Evolutionary conservation across 2,113 vertebrate species (phyloP).

Genomic region (Tauraco erythrolophus): DNA sequence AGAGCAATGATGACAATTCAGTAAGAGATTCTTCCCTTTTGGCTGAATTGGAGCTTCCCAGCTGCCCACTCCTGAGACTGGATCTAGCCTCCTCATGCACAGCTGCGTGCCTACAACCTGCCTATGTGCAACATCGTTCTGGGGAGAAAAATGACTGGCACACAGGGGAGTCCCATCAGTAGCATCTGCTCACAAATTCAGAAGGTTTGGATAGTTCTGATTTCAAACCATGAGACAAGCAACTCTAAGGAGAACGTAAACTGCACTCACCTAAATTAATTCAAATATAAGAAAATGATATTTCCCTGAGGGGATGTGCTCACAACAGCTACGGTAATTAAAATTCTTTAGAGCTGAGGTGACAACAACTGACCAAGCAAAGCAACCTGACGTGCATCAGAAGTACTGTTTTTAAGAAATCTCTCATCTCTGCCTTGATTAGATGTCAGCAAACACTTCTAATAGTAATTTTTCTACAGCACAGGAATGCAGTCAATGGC

Average conservation of each 20-base stretch:
- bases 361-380: slow-evolving; percentile 57
- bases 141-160: slow-evolving; percentile 20
- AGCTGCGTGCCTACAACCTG: not conserved
- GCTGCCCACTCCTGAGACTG: not conserved
- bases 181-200: slow-evolving; percentile 31
- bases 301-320: slow-evolving; percentile 20
- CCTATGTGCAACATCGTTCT: not conserved
- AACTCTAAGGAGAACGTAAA: slow-evolving; percentile 11
- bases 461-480: slow-evolving; percentile 34
- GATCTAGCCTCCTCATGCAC: not conserved
- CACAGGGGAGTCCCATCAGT: not conserved
- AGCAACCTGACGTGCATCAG: slow-evolving; percentile 34
- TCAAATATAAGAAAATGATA: slow-evolving; percentile 25
- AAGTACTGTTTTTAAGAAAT: slow-evolving; percentile 41
- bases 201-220: slow-evolving; percentile 24
- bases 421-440: slow-evolving; percentile 42
- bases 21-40: not conserved
- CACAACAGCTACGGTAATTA: slow-evolving; percentile 48
- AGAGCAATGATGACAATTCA: not conserved
- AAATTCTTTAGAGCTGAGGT: slow-evolving; percentile 47
- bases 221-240: slow-evolving; percentile 17
- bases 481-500: not conserved
- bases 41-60: not conserved
- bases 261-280: not conserved
- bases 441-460: slow-evolving; percentile 45